Evolutionary conservation across 2,888 invertebrate species (phyloP).

Genomic region (Caenorhabditis macrosperma): DNA sequence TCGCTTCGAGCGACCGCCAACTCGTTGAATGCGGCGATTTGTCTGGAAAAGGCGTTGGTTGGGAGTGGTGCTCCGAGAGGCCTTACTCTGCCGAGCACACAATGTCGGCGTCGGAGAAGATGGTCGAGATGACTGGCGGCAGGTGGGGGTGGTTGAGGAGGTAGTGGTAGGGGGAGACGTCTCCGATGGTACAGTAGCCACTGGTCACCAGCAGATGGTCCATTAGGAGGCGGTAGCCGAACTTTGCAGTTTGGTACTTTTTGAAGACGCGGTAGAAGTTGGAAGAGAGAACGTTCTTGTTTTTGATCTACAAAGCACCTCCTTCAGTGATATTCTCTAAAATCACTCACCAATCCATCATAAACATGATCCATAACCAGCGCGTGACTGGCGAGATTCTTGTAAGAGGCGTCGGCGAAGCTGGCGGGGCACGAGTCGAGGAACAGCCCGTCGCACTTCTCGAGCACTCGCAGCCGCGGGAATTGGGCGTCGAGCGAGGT

Average conservation of each 20-base stretch:
- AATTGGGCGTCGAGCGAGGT: slow-evolving; percentile 38
- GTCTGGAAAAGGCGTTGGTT: slow-evolving; percentile 21
- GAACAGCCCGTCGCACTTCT: slow-evolving; percentile 53
- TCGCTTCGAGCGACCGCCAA: slow-evolving; percentile 12
- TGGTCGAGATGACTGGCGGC: slow-evolving; percentile 21
- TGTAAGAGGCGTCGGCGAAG: slow-evolving; percentile 3
- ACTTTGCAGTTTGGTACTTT: slow-evolving; percentile 21
- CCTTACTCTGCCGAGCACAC: slow-evolving; percentile 46
- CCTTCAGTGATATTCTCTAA: not conserved
- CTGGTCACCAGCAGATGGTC: not conserved
- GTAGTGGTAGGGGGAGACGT: slow-evolving; percentile 37
- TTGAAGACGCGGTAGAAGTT: slow-evolving; percentile 32
- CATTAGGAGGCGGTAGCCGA: slow-evolving; percentile 33
- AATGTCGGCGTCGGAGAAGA: slow-evolving; percentile 52
- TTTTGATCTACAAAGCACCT: slow-evolving; percentile 23
- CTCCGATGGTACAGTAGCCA: slow-evolving; percentile 24
- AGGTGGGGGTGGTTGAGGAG: slow-evolving; percentile 40
- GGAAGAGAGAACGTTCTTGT: slow-evolving; percentile 18
- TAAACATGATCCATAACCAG: slow-evolving; percentile 55
- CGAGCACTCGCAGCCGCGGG: slow-evolving; percentile 39
- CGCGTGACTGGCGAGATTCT: slow-evolving; percentile 27
- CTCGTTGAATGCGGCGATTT: slow-evolving; percentile 27
- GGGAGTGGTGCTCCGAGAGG: not conserved
- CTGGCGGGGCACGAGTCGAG: slow-evolving; percentile 47
- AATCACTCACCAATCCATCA: slow-evolving; percentile 16